Evolutionary conservation across 2,113 vertebrate genomes (phyloP).

Genomic region (Neogobius melanostomus): DNA sequence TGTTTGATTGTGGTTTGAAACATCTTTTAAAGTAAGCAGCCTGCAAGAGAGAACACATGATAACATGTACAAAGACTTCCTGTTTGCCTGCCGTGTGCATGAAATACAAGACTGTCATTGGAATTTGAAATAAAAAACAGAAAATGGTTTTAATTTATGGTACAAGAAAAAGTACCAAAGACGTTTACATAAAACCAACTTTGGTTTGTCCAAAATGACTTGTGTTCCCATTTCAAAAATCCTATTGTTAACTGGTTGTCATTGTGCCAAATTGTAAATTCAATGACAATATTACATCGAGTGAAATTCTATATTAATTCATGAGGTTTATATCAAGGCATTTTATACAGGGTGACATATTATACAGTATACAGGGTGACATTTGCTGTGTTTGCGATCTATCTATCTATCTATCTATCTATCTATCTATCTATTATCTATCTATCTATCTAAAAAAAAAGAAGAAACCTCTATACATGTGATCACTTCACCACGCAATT

Average conservation of each 20-base stretch:
- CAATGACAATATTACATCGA: too few species aligned
- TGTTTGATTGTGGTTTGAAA: not conserved
- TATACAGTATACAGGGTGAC: not conserved
- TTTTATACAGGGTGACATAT: not conserved
- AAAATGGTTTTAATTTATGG: too few species aligned
- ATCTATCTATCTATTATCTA: not conserved
- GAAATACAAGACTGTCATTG: not conserved
- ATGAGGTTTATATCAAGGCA: not conserved
- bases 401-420: not conserved
- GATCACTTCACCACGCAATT: too few species aligned
- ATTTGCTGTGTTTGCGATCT: slow-evolving; percentile 17
- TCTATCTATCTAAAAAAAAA: too few species aligned
- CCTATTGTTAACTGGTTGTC: too few species aligned
- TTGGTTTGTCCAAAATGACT: too few species aligned
- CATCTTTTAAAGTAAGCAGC: not conserved
- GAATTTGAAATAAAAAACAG: too few species aligned
- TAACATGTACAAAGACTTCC: not conserved
- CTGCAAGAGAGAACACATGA: not conserved
- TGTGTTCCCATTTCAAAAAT: too few species aligned
- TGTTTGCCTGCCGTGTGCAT: not conserved
- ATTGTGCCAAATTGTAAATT: too few species aligned
- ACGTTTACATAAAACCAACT: too few species aligned
- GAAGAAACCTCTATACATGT: too few species aligned
- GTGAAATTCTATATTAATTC: not conserved
- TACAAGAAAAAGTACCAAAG: too few species aligned